Conservation (phyloP, 2,888 invertebrate genomes). For the Lepeophtheirus nordmannii region DNA sequence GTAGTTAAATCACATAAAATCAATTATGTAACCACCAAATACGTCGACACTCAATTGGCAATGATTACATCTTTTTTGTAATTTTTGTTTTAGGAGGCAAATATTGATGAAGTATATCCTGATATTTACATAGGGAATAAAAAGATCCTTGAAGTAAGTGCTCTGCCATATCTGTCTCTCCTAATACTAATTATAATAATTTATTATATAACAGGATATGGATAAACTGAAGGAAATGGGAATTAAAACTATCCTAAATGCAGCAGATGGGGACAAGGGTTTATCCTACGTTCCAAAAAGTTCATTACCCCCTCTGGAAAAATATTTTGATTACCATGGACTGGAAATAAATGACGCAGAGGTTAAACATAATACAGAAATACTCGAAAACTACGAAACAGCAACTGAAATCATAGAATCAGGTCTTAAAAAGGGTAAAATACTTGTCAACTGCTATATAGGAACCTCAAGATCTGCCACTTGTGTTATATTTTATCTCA, state of each 20-base stretch:
- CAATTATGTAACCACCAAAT: too few species aligned
- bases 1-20: too few species aligned
- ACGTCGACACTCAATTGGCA: too few species aligned
- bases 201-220: background rate
- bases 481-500: conserved; percentile 2
- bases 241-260: background rate
- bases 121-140: background rate
- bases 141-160: background rate
- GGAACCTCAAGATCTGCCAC: background rate
- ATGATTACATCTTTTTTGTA: background rate
- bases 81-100: background rate
- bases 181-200: background rate
- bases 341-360: background rate
- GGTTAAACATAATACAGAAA: background rate
- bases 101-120: background rate
- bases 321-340: background rate
- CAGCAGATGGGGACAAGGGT: conserved; percentile 1
- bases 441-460: background rate
- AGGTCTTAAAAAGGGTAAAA: background rate
- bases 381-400: background rate
- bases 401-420: background rate
- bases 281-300: background rate
- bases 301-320: background rate
- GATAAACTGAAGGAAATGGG: background rate
- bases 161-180: background rate